A percentile compares a stretch with the other conserved stretches of the same genome.
phyloP scores from a whole-genome alignment of 2,888 invertebrate genomes.

The Ephialtes manifestator region DNA sequence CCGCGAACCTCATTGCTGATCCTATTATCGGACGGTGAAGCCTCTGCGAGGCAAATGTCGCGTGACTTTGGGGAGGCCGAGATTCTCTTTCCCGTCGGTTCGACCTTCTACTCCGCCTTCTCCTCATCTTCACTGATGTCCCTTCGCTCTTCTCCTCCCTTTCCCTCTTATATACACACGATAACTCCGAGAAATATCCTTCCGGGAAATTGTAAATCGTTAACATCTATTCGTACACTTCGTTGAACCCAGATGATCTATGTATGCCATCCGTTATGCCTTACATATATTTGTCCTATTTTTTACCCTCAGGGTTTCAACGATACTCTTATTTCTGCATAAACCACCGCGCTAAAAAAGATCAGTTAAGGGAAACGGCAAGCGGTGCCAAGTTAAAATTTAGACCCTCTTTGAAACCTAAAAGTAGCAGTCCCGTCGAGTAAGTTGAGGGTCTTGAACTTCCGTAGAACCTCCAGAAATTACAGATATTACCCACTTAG shows the following conservation, averaged over 20 bases:
- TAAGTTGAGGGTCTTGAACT: too few species aligned
- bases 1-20: conserved; percentile 73
- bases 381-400: too few species aligned
- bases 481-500: too few species aligned
- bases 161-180: conserved; percentile 24
- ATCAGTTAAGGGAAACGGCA: background rate
- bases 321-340: background rate
- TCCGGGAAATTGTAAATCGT: conserved; percentile 12
- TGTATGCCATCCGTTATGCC: background rate
- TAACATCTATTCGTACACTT: conserved; percentile 7
- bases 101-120: conserved; percentile 48
- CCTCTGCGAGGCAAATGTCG: conserved; percentile 70
- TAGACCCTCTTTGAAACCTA: too few species aligned
- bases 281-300: background rate
- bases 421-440: too few species aligned
- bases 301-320: background rate
- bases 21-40: conserved; percentile 75
- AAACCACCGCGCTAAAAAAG: background rate
- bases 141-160: conserved; percentile 23
- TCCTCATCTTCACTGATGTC: conserved; percentile 11
- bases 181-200: conserved; percentile 22
- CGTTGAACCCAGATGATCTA: background rate
- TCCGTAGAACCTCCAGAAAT: too few species aligned
- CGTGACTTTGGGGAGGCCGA: conserved; percentile 71
- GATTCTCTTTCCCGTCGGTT: conserved; percentile 61